Conservation (phyloP, 1,140 invertebrate genomes). For the Yoshiicerus persimilis region DNA sequence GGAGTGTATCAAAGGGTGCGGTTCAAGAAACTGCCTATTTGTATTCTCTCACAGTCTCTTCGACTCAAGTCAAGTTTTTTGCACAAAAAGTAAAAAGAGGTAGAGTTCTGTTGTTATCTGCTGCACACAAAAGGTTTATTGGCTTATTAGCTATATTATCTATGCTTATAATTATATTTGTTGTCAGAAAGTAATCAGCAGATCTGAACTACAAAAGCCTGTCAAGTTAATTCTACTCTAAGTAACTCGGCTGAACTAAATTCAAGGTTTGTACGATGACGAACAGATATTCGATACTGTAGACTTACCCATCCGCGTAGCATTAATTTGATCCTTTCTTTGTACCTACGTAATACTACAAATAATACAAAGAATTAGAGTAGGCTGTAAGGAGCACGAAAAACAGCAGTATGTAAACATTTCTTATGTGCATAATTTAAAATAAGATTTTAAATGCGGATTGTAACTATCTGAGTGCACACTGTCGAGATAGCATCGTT, state of each 20-base stretch:
- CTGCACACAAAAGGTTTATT: neutral
- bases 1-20: neutral
- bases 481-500: neutral
- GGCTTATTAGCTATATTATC: neutral
- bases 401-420: neutral
- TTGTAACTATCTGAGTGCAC: neutral
- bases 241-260: neutral
- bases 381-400: neutral
- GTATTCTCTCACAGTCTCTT: neutral
- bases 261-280: neutral
- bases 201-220: conserved; percentile 1
- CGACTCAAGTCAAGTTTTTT: neutral
- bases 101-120: too few relatives aligned
- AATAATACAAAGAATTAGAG: neutral
- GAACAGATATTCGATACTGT: neutral
- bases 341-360: neutral
- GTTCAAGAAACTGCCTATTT: neutral
- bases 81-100: conserved; percentile 1
- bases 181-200: neutral
- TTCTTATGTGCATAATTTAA: neutral
- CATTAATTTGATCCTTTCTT: neutral
- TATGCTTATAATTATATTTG: neutral
- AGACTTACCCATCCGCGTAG: neutral
- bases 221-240: neutral
- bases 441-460: neutral